Evolutionary conservation across 2,113 vertebrate species (phyloP), one percentile per base, ranked within the genome.

Genomic region (Globicephala melas): DNA sequence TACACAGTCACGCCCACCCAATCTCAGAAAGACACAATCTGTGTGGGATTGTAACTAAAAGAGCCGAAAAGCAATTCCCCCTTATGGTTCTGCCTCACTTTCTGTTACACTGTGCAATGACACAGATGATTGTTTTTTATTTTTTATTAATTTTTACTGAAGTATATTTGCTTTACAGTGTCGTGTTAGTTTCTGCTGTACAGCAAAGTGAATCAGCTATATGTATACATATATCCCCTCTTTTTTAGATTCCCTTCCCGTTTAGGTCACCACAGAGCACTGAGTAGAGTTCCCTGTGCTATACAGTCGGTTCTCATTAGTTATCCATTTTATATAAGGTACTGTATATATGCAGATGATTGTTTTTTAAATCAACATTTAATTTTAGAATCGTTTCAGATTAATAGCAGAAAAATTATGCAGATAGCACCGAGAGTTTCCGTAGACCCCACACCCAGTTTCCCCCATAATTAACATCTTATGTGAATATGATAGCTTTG

Each of bases 1-100:
- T 20, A 38, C 0, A 28, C 5, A 14, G 0, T 9, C 17, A 6
- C 67, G 38, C 8, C 23, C 14, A 18, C 15, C 20, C 2, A 7
- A 3, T 21, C 50, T 21, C 73, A 26, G 68, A 70, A 70, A 55
- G 65, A 21, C 5, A 0, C 71, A n/a, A 20, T 8, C 8, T 17
- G 3, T 28, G 0, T 10, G 10, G n/a, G 33, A 26, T 12, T 21
- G 20, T 3, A 6, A 36, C 65, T 55, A 25, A 58, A 41, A n/a
- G 20, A n/a, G 25, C 23, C 25, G 2, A 38, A 38, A 50, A 25
- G 26, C 50, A 65, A 8, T 25, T 6, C 26, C 18, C 5, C 20
- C 1, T 47, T 5, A 5, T 47, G 3, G 0, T 60, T n/a, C 38
- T 55, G 10, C 25, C 33, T 81, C 60, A 31, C 50, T 81, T 31